Evolutionary conservation across 2,113 vertebrate species (phyloP), one percentile per base, ranked within the genome.

Genomic region (Acanthisitta chloris): DNA sequence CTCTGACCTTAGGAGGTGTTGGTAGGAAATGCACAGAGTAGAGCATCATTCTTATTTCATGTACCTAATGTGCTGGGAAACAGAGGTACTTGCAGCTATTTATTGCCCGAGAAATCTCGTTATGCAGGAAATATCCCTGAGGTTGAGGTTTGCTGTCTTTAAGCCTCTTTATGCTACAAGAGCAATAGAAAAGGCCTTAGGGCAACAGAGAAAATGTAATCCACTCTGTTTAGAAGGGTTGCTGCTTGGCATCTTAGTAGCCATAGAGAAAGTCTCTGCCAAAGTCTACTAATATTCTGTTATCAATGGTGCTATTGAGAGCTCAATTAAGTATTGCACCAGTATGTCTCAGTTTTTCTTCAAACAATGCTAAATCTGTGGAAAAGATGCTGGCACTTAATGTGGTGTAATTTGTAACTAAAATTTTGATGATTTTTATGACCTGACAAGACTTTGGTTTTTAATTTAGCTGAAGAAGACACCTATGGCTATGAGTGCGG

Each of bases 281-380:
- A 23, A 85, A 88, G 59, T 59, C 59, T 85, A 17, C 79, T 88
- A 80, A 70, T 57, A 88, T 78, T 81, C 25, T 84, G 94, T 92
- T 92, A 82, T 85, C 79, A 90, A n/a, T 64, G 45, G 46, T 80
- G 55, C 62, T 58, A 17, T 92, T 86, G 81, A 94, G 80, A 93
- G 51, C 76, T 96, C 89, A 90, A 72, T 95, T 94, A 94, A 90
- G n/a, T 79, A 48, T 85, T 55, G 38, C 45, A 86, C 66, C 0
- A 8, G 72, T 94, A 89, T 95, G 45, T 72, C 95, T 89, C 65
- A 80, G 66, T 94, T 96, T 95, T 79, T 92, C 80, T 92, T 86
- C 91, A 93, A 85, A 95, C 70, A 92, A 90, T 87, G 81, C 59
- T 94, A 89, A 95, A 96, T 96, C 92, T 95, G 81, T 93, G 91